Base-by-base conservation (phyloP, 2,797 vertebrate genomes). In the Chloroceryle amazona region DNA sequence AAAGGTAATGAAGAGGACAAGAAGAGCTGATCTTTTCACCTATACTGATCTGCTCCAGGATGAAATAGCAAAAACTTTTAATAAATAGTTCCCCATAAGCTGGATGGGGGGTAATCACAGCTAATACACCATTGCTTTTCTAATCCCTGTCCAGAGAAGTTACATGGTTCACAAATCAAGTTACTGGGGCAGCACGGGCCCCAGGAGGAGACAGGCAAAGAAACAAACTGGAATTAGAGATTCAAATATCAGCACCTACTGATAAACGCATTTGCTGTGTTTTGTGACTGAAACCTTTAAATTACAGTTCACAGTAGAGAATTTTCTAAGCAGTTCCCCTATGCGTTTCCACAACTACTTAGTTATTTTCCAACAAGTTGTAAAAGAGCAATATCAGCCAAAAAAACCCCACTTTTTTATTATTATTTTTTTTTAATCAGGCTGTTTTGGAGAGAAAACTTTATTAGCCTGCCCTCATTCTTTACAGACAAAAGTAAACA, bases 401-500 rank as follows among this genome's bases (percentile, higher is more conserved):
- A 86, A 90, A 73, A 0, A 17, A 44, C n/a, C n/a, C n/a, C n/a
- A n/a, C n/a, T 29, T n/a, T 21, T 14, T 2, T 11, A 18, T 22
- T 86, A 18, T 14, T 39, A 51, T 46, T 28, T 62, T 21, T 25
- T 62, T 41, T 25, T 52, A 68, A 73, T 29, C 20, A 84, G 80
- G 29, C 26, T 81, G 10, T 67, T 94, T 86, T 52, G 18, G 61
- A 94, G 21, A 78, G n/a, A 73, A 68, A 73, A 33, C 7, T 68
- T 90, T 86, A 86, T 72, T 93, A 75, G 37, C 12, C 33, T 81
- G 42, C 58, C 35, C 13, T 68, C 80, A 37, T 33, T 73, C 11
- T 80, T 84, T 84, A 93, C 42, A 79, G 46, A 47, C 44, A 62
- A 75, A 86, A 72, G 55, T 74, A 88, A 94, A 90, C 47, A 76